Evolutionary conservation across 2,797 vertebrate species (phyloP).

Genomic region (Setipinna tenuifilis): DNA sequence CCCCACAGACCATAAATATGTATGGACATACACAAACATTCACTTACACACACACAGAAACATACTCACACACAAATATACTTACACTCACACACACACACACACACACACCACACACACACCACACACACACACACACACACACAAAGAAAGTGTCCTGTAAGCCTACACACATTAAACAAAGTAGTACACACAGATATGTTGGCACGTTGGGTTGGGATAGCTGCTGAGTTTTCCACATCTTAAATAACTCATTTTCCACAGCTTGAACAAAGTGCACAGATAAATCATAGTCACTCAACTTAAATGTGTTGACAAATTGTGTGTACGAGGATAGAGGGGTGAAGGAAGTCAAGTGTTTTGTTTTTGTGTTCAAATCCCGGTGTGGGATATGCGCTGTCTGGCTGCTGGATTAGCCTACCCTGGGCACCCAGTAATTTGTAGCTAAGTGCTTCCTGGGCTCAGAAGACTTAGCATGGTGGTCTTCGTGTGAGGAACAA

Average conservation of each 20-base stretch:
- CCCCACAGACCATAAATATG: no score
- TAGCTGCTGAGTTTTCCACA: background rate
- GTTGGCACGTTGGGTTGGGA: background rate
- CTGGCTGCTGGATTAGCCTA: background rate
- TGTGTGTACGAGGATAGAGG: background rate
- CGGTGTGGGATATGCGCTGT: background rate
- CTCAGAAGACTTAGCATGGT: slow-evolving; percentile 7
- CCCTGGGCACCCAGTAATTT: background rate
- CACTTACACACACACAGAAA: no score
- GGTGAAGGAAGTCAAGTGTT: background rate
- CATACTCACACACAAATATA: no score
- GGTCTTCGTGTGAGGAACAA: background rate
- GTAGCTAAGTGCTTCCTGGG: background rate
- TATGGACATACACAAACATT: no score
- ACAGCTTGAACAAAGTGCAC: background rate
- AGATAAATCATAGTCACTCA: background rate
- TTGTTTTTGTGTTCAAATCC: background rate
- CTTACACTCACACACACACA: background rate
- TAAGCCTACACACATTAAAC: background rate
- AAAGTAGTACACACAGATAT: background rate
- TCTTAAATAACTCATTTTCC: background rate
- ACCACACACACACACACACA: background rate
- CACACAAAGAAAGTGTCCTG: no score
- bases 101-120: slow-evolving; percentile 26
- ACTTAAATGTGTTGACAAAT: slow-evolving; percentile 1